phyloP scores from a whole-genome alignment of 2,113 vertebrate species.

The Salvator merianae region DNA sequence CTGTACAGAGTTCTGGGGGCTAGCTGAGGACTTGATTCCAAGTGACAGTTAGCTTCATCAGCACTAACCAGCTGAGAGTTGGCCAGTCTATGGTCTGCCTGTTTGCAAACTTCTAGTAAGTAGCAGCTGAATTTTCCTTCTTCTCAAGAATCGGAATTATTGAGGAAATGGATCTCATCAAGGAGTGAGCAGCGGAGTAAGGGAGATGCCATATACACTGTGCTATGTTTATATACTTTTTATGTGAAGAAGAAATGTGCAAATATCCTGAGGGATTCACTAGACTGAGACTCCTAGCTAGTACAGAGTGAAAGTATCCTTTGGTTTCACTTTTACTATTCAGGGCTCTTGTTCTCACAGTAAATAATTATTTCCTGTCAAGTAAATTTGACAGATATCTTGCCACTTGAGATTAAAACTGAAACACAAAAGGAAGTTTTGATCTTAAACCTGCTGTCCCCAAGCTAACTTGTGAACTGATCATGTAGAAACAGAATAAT shows the following conservation, averaged over 20 bases:
- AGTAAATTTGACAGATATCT: neutral
- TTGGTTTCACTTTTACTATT: neutral
- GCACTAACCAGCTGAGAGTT: no score
- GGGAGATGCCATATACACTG: neutral
- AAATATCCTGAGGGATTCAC: neutral
- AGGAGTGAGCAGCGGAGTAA: no score
- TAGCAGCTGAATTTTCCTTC: neutral
- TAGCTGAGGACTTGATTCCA: neutral
- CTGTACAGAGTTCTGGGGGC: no score
- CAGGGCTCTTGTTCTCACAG: neutral
- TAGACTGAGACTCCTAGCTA: neutral
- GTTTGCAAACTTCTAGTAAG: neutral
- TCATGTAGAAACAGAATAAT: constrained; percentile 26
- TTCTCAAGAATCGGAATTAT: neutral
- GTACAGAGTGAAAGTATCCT: neutral
- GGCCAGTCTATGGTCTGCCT: neutral
- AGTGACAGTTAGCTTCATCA: neutral
- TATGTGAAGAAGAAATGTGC: neutral
- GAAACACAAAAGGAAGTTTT: constrained; percentile 16
- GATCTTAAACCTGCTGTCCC: constrained; percentile 26
- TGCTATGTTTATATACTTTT: neutral
- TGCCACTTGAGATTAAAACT: neutral
- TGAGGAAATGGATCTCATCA: neutral
- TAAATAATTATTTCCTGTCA: neutral
- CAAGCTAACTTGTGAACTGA: neutral